Evolutionary conservation across 2,888 invertebrate genomes (phyloP).

Genomic region (Zaprionus lineosus): DNA sequence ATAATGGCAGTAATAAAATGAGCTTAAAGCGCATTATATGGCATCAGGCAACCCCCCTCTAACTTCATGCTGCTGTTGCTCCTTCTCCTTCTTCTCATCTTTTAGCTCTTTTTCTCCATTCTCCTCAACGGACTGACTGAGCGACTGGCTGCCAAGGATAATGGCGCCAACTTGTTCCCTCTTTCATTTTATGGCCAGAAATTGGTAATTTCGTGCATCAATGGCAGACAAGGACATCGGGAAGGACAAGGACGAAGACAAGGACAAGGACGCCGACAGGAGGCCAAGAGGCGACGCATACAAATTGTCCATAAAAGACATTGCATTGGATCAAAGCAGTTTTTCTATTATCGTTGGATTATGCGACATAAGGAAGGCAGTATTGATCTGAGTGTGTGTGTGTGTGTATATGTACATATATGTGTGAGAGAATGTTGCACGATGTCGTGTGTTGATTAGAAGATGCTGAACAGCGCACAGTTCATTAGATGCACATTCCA

Average conservation of each 20-base stretch:
- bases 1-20: conserved; percentile 82
- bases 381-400: conserved; percentile 25
- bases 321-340: conserved; percentile 66
- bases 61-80: too few relatives aligned
- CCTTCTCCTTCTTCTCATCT: not conserved
- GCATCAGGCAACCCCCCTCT: too few relatives aligned
- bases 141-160: conserved; percentile 26
- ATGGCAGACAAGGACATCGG: conserved; percentile 46
- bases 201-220: conserved; percentile 73
- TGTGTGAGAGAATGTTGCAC: conserved; percentile 11
- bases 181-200: conserved; percentile 70
- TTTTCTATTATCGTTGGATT: conserved; percentile 64
- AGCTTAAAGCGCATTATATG: conserved; percentile 82
- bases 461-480: conserved; percentile 36
- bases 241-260: conserved; percentile 4
- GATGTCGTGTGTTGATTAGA: conserved; percentile 55
- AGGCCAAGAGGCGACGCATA: conserved; percentile 75
- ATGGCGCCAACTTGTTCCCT: conserved; percentile 70
- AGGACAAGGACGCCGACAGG: not conserved
- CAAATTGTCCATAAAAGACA: conserved; percentile 81
- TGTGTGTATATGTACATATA: not conserved
- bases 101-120: too few relatives aligned
- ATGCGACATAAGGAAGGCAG: conserved; percentile 52
- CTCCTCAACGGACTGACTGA: conserved; percentile 2
- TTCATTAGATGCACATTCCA: conserved; percentile 58